These are phyloP conservation scores for Galerucella pusilla DNA, from an alignment of 2,888 invertebrate species.

Conservation along the genomic window DNA sequence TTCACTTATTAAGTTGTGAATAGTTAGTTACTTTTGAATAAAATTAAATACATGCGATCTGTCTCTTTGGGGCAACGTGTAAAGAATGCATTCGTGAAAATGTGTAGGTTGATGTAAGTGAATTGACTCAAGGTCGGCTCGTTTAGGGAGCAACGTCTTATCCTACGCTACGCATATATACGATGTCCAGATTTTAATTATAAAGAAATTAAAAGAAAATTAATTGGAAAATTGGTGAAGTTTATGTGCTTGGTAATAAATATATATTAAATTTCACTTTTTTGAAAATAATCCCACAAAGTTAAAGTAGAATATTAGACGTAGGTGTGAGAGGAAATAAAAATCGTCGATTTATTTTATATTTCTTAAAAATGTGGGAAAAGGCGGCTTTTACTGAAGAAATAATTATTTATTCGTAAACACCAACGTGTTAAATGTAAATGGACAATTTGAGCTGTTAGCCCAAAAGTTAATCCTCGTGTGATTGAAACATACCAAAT, in stretches of 20 bases:
- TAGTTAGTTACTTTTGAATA: background rate
- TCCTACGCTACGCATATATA: slow-evolving; percentile 15
- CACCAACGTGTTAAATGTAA: too few species aligned
- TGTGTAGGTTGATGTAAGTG: slow-evolving; percentile 31
- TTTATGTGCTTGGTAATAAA: background rate
- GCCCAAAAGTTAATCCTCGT: too few species aligned
- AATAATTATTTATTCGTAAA: too few species aligned
- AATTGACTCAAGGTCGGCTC: slow-evolving; percentile 39
- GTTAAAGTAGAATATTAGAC: background rate
- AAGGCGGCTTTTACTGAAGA: too few species aligned
- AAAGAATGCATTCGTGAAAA: slow-evolving; percentile 5
- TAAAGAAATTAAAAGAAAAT: background rate
- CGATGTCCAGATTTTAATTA: slow-evolving; percentile 2
- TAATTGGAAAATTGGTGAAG: background rate
- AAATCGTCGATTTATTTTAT: too few species aligned
- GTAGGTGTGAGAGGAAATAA: too few species aligned
- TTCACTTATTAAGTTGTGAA: too few species aligned
- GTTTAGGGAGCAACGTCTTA: slow-evolving; percentile 34
- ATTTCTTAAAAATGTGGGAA: too few species aligned
- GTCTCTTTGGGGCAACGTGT: slow-evolving; percentile 4
- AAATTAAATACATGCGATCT: background rate
- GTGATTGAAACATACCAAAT: too few species aligned
- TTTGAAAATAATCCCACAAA: background rate
- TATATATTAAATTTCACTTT: background rate
- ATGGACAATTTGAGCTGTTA: too few species aligned